phyloP scores from a whole-genome alignment of 2,888 invertebrate genomes.

The Dasypogon diadema region DNA sequence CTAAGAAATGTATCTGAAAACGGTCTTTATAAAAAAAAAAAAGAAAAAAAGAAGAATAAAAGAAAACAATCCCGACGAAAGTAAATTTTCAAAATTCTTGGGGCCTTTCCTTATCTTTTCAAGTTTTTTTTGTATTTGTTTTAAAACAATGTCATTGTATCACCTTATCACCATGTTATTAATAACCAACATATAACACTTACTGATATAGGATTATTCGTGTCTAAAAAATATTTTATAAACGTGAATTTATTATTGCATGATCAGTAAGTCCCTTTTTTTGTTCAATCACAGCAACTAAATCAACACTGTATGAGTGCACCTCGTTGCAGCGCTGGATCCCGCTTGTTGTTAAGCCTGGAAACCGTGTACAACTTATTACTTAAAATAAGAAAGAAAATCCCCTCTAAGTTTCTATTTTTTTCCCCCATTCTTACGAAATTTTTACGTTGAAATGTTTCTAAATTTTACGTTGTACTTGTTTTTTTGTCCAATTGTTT shows the following conservation, averaged over 20 bases:
- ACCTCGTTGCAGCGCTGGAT: constrained; percentile 64
- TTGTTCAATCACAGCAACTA: constrained; percentile 64
- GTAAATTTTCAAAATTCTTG: constrained; percentile 56
- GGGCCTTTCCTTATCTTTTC: constrained; percentile 63
- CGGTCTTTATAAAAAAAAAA: neutral
- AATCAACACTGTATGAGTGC: constrained; percentile 61
- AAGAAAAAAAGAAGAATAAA: too few species aligned
- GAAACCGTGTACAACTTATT: constrained; percentile 57
- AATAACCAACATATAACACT: constrained; percentile 46
- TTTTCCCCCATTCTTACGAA: constrained; percentile 4
- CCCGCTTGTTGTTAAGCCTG: constrained; percentile 58
- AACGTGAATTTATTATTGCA: constrained; percentile 49
- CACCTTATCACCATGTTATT: constrained; percentile 46
- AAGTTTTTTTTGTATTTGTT: constrained; percentile 69
- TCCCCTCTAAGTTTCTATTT: constrained; percentile 18
- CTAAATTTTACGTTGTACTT: constrained; percentile 36
- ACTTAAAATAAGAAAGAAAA: constrained; percentile 52
- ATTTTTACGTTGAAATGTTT: constrained; percentile 2
- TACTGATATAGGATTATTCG: constrained; percentile 11
- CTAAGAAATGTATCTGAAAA: neutral
- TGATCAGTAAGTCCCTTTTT: constrained; percentile 58
- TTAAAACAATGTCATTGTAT: constrained; percentile 64
- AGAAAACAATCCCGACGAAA: constrained; percentile 31
- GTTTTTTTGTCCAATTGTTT: constrained; percentile 21
- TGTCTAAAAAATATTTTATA: neutral